Evolutionary conservation across 2,888 invertebrate genomes (phyloP).

Genomic region (Onthophagus sagittarius): DNA sequence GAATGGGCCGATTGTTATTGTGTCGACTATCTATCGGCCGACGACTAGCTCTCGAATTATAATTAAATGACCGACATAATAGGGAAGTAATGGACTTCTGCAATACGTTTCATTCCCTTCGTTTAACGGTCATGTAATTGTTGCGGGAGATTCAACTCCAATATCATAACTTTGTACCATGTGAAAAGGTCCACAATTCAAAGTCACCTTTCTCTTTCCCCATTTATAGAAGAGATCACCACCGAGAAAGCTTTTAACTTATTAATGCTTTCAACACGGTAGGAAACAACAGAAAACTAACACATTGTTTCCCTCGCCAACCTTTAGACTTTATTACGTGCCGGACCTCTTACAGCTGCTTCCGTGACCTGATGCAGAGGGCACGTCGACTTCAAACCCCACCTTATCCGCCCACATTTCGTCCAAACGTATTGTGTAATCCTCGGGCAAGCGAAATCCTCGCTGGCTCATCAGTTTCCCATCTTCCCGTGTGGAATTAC

Average conservation of each 20-base stretch:
- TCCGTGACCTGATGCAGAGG: conserved; percentile 2
- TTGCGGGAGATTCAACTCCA: background rate
- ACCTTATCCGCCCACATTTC: conserved; percentile 5
- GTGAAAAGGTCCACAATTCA: background rate
- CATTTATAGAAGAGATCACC: conserved; percentile 2
- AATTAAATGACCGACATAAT: background rate
- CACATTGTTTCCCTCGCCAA: conserved; percentile 7
- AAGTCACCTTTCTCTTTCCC: background rate
- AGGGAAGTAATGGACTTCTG: background rate
- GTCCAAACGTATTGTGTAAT: conserved; percentile 41
- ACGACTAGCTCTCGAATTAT: background rate
- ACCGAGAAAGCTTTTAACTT: conserved; percentile 12
- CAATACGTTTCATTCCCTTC: background rate
- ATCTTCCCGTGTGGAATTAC: conserved; percentile 43
- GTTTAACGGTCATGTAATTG: background rate
- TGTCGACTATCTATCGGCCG: conserved; percentile 2
- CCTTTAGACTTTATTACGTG: conserved; percentile 11
- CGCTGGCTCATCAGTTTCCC: conserved; percentile 46
- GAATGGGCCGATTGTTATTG: background rate
- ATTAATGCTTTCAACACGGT: conserved; percentile 1
- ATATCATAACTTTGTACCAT: background rate
- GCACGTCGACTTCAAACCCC: conserved; percentile 8
- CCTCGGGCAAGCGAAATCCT: conserved; percentile 40
- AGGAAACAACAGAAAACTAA: conserved; percentile 11
- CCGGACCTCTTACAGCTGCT: conserved; percentile 9